Percentiles rank a stretch among this genome's conserved stretches.
These are phyloP conservation scores for Tetranychus truncatus DNA, from an alignment of 2,888 invertebrate species.

Conservation along the genomic window DNA sequence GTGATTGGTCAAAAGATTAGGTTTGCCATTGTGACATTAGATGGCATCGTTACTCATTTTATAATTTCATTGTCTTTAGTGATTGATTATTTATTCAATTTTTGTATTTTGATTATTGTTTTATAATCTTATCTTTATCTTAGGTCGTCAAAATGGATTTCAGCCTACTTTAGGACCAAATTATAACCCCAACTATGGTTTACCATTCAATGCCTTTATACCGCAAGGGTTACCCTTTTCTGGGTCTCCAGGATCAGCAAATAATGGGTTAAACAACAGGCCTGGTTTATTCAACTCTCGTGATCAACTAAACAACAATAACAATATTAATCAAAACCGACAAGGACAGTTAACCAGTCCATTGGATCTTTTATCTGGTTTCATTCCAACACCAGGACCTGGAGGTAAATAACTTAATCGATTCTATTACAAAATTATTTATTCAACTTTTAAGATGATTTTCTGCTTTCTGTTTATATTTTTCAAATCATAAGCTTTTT, in stretches of 20 bases:
- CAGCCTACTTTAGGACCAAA: neutral
- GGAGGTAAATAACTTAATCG: neutral
- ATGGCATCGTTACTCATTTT: neutral
- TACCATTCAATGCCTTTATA: neutral
- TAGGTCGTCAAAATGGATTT: neutral
- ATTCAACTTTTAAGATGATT: neutral
- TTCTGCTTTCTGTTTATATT: neutral
- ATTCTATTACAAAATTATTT: too few species aligned
- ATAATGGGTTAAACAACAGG: conserved; percentile 1
- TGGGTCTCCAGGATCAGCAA: neutral
- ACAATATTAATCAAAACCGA: neutral
- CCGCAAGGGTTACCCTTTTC: neutral
- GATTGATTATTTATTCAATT: neutral
- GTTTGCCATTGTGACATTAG: too few species aligned
- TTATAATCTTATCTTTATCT: neutral
- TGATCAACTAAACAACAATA: neutral
- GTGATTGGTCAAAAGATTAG: too few species aligned
- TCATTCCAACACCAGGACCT: conserved; percentile 7
- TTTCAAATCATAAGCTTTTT: neutral
- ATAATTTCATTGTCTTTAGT: neutral
- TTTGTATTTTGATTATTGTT: neutral
- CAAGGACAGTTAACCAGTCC: neutral
- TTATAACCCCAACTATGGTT: neutral
- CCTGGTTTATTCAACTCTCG: neutral
- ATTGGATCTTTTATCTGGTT: conserved; percentile 1